Base-by-base conservation (phyloP, 1,140 invertebrate genomes). In the Lineus longissimus region DNA sequence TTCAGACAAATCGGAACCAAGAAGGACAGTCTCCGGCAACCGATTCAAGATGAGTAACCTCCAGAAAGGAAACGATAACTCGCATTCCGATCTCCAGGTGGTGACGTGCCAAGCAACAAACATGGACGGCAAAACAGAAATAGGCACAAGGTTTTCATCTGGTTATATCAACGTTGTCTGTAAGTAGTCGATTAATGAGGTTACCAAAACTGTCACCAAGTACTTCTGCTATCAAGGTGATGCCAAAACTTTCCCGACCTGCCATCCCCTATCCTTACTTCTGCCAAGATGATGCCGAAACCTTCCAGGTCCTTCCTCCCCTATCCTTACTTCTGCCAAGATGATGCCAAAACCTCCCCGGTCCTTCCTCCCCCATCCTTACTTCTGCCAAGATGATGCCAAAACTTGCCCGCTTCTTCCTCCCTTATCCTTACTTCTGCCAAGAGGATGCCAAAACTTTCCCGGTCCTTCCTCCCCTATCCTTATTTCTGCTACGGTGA, bases 91-190 rank as follows among this genome's bases (percentile, higher is more conserved):
- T 51, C n/a, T 51, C 9, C n/a, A 27, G n/a, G 47, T 51, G 4
- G 47, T 51, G 19, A 19, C n/a, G 6, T 51, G 47, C n/a, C 6
- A 27, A n/a, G 47, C 47, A 9, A 51, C n/a, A 4, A 51, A 51
- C 47, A 7, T 7, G 4, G 19, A 51, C 47, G n/a, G n/a, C 25
- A 51, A n/a, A 6, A n/a, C n/a, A 9, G 25, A 23, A 68, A 27
- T 27, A 22, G 59, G 59, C 2, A 30, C 45, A 23, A 13, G 30
- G 9, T 64, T 29, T 22, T 23, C 19, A 6, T 19, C 36, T 57
- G 66, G 63, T 0, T 68, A 61, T 43, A 25, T 68, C 17, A 68
- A 68, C 45, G 63, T 68, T 31, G 31, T 68, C 19, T 30, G 66
- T 65, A 56, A 36, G 66, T 63, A 58, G 47, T 41, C 40, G 29